These are phyloP conservation scores for Cryptoblepharus egeriae DNA, from an alignment of 2,797 vertebrate genomes.

Conservation along the genomic window DNA sequence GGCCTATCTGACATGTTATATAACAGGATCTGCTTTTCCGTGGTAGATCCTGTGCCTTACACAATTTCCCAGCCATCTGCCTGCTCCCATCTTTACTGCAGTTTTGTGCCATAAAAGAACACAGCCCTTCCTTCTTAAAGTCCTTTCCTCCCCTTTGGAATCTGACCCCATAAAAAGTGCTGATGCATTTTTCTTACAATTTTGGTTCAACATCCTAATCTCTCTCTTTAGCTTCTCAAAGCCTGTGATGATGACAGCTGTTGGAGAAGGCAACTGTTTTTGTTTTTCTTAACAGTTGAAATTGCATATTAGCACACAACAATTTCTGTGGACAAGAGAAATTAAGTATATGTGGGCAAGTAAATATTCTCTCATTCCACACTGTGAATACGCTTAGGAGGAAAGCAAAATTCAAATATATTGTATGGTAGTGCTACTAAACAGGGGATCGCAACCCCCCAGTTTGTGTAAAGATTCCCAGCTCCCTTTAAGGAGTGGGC, in stretches of 20 bases:
- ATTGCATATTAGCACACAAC: conserved; percentile 53
- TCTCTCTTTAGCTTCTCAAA: conserved; percentile 33
- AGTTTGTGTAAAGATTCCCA: no score
- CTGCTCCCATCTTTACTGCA: conserved; percentile 34
- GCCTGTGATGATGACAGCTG: conserved; percentile 58
- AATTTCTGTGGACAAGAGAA: conserved; percentile 58
- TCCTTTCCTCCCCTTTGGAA: conserved; percentile 36
- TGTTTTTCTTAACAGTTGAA: conserved; percentile 38
- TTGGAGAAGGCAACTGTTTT: conserved; percentile 60
- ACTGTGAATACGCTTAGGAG: conserved; percentile 56
- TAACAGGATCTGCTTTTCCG: conserved; percentile 3
- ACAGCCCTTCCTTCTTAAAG: background rate
- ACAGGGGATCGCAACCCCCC: no score
- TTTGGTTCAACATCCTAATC: conserved; percentile 34
- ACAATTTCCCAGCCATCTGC: conserved; percentile 42
- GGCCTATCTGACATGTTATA: background rate
- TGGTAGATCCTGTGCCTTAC: conserved; percentile 1
- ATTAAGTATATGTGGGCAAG: conserved; percentile 61
- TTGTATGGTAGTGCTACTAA: no score
- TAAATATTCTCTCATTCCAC: conserved; percentile 56
- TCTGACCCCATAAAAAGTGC: conserved; percentile 47
- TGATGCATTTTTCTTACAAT: conserved; percentile 30
- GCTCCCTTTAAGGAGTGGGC: no score
- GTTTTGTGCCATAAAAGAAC: conserved; percentile 37
- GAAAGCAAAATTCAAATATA: conserved; percentile 51